A percentile compares a stretch with the other conserved stretches of the same genome.
These are phyloP conservation scores for Diorhabda carinulata DNA, from an alignment of 1,140 invertebrate genomes.

Conservation along the genomic window DNA sequence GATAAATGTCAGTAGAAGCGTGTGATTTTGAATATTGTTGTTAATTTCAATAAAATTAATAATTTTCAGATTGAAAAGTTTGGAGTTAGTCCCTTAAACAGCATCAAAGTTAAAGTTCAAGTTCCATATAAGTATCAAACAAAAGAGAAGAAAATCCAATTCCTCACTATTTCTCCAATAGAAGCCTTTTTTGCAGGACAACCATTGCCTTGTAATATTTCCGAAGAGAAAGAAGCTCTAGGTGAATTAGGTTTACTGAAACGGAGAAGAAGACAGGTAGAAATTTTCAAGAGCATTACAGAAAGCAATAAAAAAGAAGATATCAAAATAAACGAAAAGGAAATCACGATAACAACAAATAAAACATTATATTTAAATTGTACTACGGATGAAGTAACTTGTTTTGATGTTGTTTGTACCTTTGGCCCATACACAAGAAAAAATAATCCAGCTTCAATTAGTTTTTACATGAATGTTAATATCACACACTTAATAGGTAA, in stretches of 20 bases:
- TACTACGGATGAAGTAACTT: background rate
- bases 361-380: conserved; percentile 7
- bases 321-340: conserved; percentile 5
- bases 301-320: conserved; percentile 1
- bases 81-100: background rate
- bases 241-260: background rate
- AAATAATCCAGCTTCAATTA: background rate
- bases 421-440: background rate
- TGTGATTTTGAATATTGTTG: too few species aligned
- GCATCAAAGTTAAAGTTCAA: background rate
- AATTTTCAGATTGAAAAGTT: background rate
- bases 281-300: background rate
- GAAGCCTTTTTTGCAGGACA: conserved; percentile 1
- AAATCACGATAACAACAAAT: background rate
- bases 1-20: too few species aligned
- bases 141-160: background rate
- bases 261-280: conserved; percentile 10
- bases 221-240: background rate
- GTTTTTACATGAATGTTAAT: background rate
- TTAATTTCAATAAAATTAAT: too few species aligned
- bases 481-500: background rate
- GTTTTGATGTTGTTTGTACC: conserved; percentile 5
- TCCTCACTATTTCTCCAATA: background rate
- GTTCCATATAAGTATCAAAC: background rate
- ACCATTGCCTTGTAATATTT: background rate